Base-by-base conservation (phyloP, 2,888 invertebrate species). In the Acholoe squamosa region DNA sequence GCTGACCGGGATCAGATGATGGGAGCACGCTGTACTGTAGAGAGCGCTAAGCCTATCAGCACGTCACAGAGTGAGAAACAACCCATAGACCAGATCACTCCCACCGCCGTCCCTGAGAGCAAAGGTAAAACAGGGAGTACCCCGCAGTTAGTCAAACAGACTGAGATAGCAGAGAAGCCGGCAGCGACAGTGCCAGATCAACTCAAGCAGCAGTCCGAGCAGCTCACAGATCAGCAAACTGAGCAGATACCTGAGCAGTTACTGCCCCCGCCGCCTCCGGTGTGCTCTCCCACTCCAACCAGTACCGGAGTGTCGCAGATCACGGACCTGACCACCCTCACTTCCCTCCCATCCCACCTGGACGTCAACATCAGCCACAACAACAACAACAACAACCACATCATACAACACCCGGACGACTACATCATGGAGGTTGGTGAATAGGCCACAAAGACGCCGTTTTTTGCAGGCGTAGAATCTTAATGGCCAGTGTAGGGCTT, bases 1-100 rank as follows among this genome's bases (percentile, higher is more conserved):
- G 10, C 5, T 10, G 43, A n/a, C 22, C 14, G 19, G 10, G 22
- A 3, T 19, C n/a, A 77, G 77, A 77, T 34, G 77, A 84, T 84
- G 84, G 84, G 84, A 33, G 84, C 84, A 34, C 84, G 84, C 1
- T 84, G 84, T 34, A 51, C 84, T 7, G 84, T 84, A 16, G 84
- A 84, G 25, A 43, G 34, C 43, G 43, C 34, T 5, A 31, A 22
- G 19, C 34, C 84, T 43, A 10, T 25, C 84, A 84, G 51, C 43
- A 67, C 3, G 3, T 25, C n/a, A 67, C 43, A 34, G 5, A 12
- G 12, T 5, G 34, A 84, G 7, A 51, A 84, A 51, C 16, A 14
- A 12, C 33, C 28, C 19, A 10, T 10, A 14, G 16, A 31, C 22
- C 84, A 1, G 12, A 3, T 28, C 28, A n/a, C 67, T 12, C 1